phyloP scores from a whole-genome alignment of 2,888 invertebrate genomes.

The Ochlodes sylvanus region DNA sequence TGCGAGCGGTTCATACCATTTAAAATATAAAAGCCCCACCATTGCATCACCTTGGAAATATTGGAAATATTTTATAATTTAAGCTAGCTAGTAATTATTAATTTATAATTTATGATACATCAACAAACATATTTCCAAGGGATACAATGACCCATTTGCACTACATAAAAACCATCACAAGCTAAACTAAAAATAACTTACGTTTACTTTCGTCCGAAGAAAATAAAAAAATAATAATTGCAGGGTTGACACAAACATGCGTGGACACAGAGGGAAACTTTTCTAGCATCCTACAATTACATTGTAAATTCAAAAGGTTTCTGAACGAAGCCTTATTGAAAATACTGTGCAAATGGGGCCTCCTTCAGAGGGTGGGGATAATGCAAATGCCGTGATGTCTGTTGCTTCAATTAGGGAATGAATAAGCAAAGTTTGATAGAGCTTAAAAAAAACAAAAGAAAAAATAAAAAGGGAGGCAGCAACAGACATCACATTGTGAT shows the following conservation, averaged over 20 bases:
- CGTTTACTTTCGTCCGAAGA: constrained; percentile 56
- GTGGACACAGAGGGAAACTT: constrained; percentile 78
- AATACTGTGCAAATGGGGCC: constrained; percentile 82
- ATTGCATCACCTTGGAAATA: constrained; percentile 63
- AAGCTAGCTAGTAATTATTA: neutral
- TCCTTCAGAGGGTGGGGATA: constrained; percentile 72
- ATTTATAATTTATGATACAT: neutral
- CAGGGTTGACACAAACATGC: constrained; percentile 74
- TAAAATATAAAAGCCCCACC: constrained; percentile 63
- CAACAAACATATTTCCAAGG: constrained; percentile 56
- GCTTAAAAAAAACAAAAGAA: neutral
- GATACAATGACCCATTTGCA: constrained; percentile 81
- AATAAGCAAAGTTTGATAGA: constrained; percentile 1
- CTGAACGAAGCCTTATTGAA: constrained; percentile 54
- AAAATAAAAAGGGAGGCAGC: constrained; percentile 44
- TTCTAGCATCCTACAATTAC: constrained; percentile 46
- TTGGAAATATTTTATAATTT: neutral
- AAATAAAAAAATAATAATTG: constrained; percentile 49
- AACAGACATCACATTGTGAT: constrained; percentile 63
- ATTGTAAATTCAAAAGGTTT: constrained; percentile 57
- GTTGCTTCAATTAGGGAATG: constrained; percentile 55
- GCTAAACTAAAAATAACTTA: constrained; percentile 47
- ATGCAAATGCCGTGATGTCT: constrained; percentile 68
- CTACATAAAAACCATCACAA: constrained; percentile 54
- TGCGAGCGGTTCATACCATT: constrained; percentile 63